Evolutionary conservation across 2,113 vertebrate genomes (phyloP).

Genomic region (Pseudorasbora parva): DNA sequence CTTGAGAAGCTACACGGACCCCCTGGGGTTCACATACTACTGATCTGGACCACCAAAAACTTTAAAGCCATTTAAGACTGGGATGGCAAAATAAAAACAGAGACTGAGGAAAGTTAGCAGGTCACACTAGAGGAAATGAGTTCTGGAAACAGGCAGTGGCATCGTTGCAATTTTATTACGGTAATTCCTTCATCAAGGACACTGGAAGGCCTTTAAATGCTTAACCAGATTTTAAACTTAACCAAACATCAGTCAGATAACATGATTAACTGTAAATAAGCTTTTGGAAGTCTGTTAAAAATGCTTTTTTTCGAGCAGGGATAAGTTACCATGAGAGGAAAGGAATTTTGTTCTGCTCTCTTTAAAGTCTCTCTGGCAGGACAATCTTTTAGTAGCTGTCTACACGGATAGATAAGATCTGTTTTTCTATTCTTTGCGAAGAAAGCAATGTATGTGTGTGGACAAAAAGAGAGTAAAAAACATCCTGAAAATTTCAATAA

Average conservation of each 20-base stretch:
- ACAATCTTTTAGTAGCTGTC: constrained; percentile 32
- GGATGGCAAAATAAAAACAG: constrained; percentile 18
- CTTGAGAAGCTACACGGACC: not conserved
- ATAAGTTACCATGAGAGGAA: not conserved
- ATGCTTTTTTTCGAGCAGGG: not conserved
- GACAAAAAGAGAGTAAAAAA: not conserved
- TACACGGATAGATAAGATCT: constrained; percentile 25
- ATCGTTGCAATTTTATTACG: constrained; percentile 19
- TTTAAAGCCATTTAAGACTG: constrained; percentile 1
- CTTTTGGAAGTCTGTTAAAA: constrained; percentile 18
- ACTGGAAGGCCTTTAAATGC: constrained; percentile 16
- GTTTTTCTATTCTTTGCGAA: constrained; percentile 9
- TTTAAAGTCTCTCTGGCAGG: constrained; percentile 37
- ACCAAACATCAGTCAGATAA: not conserved
- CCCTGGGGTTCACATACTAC: no score
- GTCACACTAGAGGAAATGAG: constrained; percentile 26
- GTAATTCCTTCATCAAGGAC: constrained; percentile 26
- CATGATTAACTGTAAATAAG: constrained; percentile 6
- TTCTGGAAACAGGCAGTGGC: constrained; percentile 31
- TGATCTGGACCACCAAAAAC: not conserved
- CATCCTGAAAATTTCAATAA: not conserved
- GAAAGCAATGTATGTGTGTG: not conserved
- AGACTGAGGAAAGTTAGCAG: not conserved
- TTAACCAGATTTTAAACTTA: constrained; percentile 29
- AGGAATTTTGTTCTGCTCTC: constrained; percentile 36